phyloP scores from a whole-genome alignment of 2,797 vertebrate species.

The Pteronotus mesoamericanus region DNA sequence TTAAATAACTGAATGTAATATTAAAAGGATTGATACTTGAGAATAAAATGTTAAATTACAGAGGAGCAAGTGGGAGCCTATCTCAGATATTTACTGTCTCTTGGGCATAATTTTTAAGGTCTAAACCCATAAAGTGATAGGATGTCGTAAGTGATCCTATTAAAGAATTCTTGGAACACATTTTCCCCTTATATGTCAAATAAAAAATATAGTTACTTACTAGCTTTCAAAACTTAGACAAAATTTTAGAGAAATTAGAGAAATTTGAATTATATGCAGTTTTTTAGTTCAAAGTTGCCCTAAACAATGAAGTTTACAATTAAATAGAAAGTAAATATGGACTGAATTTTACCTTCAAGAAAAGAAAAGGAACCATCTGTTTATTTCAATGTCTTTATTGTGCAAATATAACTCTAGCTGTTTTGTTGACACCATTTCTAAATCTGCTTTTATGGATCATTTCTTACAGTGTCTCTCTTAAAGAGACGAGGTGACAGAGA shows the following conservation, averaged over 20 bases:
- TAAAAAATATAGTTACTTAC: background rate
- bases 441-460: constrained; percentile 45
- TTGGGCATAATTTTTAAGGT: background rate
- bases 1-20: background rate
- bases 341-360: constrained; percentile 52
- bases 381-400: constrained; percentile 45
- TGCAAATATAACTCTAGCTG: constrained; percentile 16
- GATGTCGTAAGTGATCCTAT: background rate
- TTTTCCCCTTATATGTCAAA: background rate
- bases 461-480: background rate
- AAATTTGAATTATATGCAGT: constrained; percentile 13
- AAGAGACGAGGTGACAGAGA: constrained; percentile 22
- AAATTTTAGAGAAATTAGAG: too few species aligned
- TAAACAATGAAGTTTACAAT: constrained; percentile 11
- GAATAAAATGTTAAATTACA: background rate
- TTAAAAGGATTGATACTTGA: background rate
- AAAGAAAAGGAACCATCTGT: constrained; percentile 43
- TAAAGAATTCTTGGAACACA: background rate
- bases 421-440: constrained; percentile 49
- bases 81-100: background rate
- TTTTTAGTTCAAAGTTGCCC: constrained; percentile 17
- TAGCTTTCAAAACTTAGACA: background rate
- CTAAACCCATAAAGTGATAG: background rate
- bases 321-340: constrained; percentile 23
- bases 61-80: background rate